Percentiles rank a stretch among this genome's conserved stretches.
phyloP scores from a whole-genome alignment of 2,888 invertebrate genomes.

The Cephus nigrinus region DNA sequence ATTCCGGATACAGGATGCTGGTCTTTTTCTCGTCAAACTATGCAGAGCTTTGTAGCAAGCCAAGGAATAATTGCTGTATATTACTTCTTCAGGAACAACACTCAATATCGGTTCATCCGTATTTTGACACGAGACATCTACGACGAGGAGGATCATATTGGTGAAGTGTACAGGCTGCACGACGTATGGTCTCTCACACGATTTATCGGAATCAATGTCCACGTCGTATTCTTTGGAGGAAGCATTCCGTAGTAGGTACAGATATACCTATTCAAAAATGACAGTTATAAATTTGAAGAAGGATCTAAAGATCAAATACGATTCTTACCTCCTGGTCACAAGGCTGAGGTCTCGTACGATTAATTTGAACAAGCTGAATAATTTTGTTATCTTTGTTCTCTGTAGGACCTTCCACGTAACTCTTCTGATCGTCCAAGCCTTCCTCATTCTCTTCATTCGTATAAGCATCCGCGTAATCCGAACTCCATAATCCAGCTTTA shows the following conservation, averaged over 20 bases:
- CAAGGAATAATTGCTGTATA: conserved; percentile 70
- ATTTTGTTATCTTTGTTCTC: conserved; percentile 69
- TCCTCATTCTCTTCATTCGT: conserved; percentile 43
- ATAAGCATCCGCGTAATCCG: conserved; percentile 49
- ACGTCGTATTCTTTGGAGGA: conserved; percentile 50
- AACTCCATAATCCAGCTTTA: conserved; percentile 51
- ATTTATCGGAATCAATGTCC: conserved; percentile 33
- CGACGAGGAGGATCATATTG: conserved; percentile 82
- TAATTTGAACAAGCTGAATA: conserved; percentile 75
- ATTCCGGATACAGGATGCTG: conserved; percentile 80
- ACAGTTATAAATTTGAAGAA: neutral
- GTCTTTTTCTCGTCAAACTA: conserved; percentile 75
- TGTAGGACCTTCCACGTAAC: conserved; percentile 35
- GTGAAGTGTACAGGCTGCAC: conserved; percentile 80
- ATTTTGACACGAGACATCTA: conserved; percentile 74
- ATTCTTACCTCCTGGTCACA: conserved; percentile 79
- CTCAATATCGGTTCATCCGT: conserved; percentile 66
- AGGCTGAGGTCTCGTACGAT: conserved; percentile 83
- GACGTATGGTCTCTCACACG: conserved; percentile 73
- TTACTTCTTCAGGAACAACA: conserved; percentile 65
- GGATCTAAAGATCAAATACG: neutral
- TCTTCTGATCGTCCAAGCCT: conserved; percentile 39
- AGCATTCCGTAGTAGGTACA: conserved; percentile 64
- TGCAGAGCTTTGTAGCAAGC: conserved; percentile 73
- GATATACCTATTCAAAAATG: conserved; percentile 48